Evolutionary conservation across 1,140 invertebrate species (phyloP).

Genomic region (Protaetia brevitarsis): DNA sequence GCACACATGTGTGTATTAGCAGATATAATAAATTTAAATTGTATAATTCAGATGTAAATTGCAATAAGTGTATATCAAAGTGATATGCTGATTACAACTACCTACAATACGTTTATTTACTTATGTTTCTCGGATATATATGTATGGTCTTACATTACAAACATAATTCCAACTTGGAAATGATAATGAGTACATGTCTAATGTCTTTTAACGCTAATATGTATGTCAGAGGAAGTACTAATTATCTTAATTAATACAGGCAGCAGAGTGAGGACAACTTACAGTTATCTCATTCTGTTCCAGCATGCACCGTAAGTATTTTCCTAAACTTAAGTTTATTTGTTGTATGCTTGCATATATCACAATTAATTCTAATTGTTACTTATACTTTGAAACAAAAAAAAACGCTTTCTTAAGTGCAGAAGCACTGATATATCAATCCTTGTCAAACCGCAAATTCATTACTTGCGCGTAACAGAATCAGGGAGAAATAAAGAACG

Average conservation of each 20-base stretch:
- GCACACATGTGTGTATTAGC: background rate
- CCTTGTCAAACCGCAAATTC: too few species aligned
- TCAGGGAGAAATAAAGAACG: too few species aligned
- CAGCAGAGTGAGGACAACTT: background rate
- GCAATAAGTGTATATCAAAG: background rate
- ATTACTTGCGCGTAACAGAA: too few species aligned
- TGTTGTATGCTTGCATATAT: background rate
- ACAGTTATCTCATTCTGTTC: background rate
- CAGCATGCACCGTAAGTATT: background rate
- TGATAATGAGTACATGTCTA: background rate
- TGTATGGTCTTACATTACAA: background rate
- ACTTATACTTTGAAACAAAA: too few species aligned
- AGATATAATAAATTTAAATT: slow-evolving; percentile 12
- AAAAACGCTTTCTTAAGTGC: too few species aligned
- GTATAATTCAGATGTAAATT: background rate
- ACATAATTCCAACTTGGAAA: background rate
- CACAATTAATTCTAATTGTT: background rate
- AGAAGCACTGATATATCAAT: too few species aligned
- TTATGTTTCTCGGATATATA: background rate
- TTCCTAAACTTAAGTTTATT: background rate
- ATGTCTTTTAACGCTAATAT: background rate
- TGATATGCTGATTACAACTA: background rate
- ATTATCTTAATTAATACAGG: background rate
- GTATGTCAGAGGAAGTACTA: slow-evolving; percentile 4
- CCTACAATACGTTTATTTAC: background rate